Evolutionary conservation across 2,113 vertebrate species (phyloP).

Genomic region (Semicossyphus pulcher): DNA sequence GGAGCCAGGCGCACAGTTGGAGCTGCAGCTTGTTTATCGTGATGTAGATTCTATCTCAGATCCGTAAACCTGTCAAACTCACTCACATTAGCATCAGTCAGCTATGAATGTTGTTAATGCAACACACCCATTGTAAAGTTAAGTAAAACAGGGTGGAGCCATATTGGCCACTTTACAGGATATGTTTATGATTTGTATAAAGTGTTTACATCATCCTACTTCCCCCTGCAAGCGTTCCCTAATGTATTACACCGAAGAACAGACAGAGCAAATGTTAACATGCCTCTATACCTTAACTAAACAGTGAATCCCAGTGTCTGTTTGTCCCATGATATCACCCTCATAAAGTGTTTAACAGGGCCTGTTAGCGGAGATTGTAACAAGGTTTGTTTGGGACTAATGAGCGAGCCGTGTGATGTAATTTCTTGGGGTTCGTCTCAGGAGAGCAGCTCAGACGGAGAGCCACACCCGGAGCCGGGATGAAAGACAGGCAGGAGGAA

Average conservation of each 20-base stretch:
- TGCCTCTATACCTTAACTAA: slow-evolving; percentile 4
- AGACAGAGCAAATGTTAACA: neutral
- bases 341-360: slow-evolving; percentile 54
- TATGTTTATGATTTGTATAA: slow-evolving; percentile 5
- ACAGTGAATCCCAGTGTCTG: slow-evolving; percentile 17
- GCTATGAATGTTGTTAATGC: slow-evolving; percentile 16
- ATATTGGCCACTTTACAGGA: slow-evolving; percentile 1
- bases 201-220: neutral
- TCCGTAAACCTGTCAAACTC: slow-evolving; percentile 13
- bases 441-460: slow-evolving; percentile 23
- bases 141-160: slow-evolving; percentile 6
- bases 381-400: slow-evolving; percentile 57
- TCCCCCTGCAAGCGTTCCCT: neutral
- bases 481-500: slow-evolving; percentile 35
- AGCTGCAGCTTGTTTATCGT: slow-evolving; percentile 19
- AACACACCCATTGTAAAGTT: slow-evolving; percentile 32
- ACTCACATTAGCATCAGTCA: slow-evolving; percentile 28
- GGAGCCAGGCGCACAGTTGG: neutral
- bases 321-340: slow-evolving; percentile 55
- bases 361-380: slow-evolving; percentile 36
- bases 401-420: slow-evolving; percentile 48
- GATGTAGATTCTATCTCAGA: slow-evolving; percentile 27
- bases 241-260: neutral
- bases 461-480: slow-evolving; percentile 41
- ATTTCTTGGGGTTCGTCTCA: slow-evolving; percentile 39